Conservation (phyloP, 2,113 vertebrate species). For the Caranx ignobilis region DNA sequence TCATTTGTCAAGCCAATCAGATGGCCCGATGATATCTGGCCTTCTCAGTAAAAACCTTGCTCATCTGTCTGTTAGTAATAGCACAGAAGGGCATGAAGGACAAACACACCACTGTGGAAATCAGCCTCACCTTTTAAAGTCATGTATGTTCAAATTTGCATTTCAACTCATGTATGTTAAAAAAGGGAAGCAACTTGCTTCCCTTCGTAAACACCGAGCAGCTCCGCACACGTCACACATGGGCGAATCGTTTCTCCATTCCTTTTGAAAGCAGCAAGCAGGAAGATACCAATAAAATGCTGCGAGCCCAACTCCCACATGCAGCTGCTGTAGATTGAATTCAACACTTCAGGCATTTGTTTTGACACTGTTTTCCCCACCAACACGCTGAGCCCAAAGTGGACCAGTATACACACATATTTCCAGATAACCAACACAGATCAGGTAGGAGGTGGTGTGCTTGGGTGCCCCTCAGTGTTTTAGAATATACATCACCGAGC, state of each 20-base stretch:
- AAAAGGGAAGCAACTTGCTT: not conserved
- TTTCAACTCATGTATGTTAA: not conserved
- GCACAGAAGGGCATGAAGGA: constrained; percentile 7
- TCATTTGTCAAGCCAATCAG: constrained; percentile 70
- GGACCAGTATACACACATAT: constrained; percentile 34
- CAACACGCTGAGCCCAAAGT: constrained; percentile 39
- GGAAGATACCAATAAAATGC: constrained; percentile 53
- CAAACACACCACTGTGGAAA: not conserved
- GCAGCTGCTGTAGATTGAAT: constrained; percentile 56
- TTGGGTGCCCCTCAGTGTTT: constrained; percentile 24
- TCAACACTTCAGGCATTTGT: constrained; percentile 65
- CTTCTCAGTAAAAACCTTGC: constrained; percentile 27
- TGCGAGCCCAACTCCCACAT: constrained; percentile 61
- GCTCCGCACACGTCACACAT: constrained; percentile 41
- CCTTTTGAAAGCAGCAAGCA: constrained; percentile 36
- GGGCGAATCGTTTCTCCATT: constrained; percentile 48
- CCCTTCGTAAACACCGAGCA: constrained; percentile 1
- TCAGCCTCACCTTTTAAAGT: not conserved
- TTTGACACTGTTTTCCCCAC: constrained; percentile 56
- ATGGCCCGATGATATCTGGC: constrained; percentile 44
- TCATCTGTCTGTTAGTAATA: constrained; percentile 5
- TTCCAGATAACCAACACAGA: constrained; percentile 39
- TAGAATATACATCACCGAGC: constrained; percentile 12
- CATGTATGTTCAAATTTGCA: not conserved
- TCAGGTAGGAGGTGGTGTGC: constrained; percentile 25